phyloP scores from a whole-genome alignment of 1,140 invertebrate genomes.

The Condylostylus longicornis region DNA sequence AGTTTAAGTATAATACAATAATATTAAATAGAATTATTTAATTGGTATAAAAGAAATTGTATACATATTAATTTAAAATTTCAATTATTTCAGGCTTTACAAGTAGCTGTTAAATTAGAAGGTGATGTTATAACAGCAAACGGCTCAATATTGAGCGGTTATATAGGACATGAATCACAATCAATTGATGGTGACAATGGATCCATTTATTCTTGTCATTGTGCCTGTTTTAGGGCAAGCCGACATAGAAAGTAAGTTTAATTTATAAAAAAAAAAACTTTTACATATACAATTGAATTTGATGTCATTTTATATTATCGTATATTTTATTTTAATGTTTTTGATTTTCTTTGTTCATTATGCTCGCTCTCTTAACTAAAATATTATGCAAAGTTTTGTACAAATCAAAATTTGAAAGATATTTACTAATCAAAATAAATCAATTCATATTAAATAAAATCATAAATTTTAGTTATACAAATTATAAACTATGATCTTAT shows the following conservation, averaged over 20 bases:
- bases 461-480: too few species aligned
- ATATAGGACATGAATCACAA: slow-evolving; percentile 37
- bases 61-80: background rate
- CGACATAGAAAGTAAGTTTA: slow-evolving; percentile 38
- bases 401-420: too few species aligned
- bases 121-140: slow-evolving; percentile 89
- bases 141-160: slow-evolving; percentile 64
- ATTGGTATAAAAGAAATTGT: slow-evolving; percentile 1
- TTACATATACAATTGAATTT: too few species aligned
- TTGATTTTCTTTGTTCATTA: too few species aligned
- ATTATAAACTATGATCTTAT: too few species aligned
- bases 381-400: too few species aligned
- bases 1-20: background rate
- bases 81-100: slow-evolving; percentile 46
- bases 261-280: too few species aligned
- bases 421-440: too few species aligned
- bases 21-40: background rate
- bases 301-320: too few species aligned
- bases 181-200: slow-evolving; percentile 47
- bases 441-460: too few species aligned
- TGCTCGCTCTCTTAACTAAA: too few species aligned
- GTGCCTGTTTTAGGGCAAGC: slow-evolving; percentile 50
- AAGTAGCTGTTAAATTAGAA: slow-evolving; percentile 77
- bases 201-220: slow-evolving; percentile 71
- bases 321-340: too few species aligned